These are phyloP conservation scores for Heterotilapia buettikoferi DNA, from an alignment of 2,113 vertebrate genomes.

Conservation along the genomic window DNA sequence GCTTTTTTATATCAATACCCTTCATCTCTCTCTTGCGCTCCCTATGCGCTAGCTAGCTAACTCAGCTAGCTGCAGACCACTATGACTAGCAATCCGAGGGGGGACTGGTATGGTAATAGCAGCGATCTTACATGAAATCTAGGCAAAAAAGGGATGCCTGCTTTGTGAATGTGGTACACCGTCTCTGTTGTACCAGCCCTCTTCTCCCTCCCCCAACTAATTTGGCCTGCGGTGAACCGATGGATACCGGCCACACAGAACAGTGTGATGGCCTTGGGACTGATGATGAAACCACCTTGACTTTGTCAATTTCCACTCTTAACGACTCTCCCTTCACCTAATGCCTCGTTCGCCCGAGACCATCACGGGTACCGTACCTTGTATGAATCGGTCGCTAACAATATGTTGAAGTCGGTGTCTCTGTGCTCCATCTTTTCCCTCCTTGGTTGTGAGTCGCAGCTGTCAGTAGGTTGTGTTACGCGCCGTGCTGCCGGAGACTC, in stretches of 20 bases:
- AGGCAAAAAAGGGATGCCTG: not conserved
- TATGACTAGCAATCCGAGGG: not conserved
- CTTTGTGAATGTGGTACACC: not conserved
- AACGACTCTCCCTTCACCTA: not conserved
- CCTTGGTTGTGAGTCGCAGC: slow-evolving; percentile 47
- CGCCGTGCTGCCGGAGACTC: slow-evolving; percentile 45
- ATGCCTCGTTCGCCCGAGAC: not conserved
- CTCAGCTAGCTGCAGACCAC: slow-evolving; percentile 7
- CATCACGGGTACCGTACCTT: slow-evolving; percentile 74
- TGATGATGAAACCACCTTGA: slow-evolving; percentile 67
- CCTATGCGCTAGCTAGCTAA: slow-evolving; percentile 24
- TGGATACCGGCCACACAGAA: slow-evolving; percentile 14
- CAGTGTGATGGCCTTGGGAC: slow-evolving; percentile 65
- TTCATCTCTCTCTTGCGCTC: not conserved
- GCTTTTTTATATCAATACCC: slow-evolving; percentile 8
- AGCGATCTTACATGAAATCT: not conserved
- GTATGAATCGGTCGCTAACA: slow-evolving; percentile 91
- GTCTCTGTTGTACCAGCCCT: not conserved
- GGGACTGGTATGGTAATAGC: not conserved
- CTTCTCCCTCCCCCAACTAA: slow-evolving; percentile 1
- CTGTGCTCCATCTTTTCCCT: slow-evolving; percentile 84
- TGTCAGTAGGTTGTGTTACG: slow-evolving; percentile 61
- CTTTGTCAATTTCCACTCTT: slow-evolving; percentile 24
- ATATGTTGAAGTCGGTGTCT: slow-evolving; percentile 83
- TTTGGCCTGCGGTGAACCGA: slow-evolving; percentile 40